A percentile compares a stretch with the other conserved stretches of the same genome.
phyloP scores from a whole-genome alignment of 2,888 invertebrate genomes.

The Tenodera sinensis region DNA sequence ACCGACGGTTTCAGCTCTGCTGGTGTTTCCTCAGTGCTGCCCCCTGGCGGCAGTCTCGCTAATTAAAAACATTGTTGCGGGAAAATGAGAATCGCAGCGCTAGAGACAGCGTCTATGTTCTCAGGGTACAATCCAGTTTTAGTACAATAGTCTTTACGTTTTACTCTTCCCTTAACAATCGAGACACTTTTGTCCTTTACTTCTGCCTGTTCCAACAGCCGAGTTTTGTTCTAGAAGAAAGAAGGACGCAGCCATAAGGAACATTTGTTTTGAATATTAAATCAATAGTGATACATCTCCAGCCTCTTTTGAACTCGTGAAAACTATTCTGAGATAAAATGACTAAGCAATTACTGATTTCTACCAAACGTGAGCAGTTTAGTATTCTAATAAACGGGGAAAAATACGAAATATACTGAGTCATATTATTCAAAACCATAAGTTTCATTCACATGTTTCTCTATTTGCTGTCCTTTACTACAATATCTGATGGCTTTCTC shows the following conservation, averaged over 20 bases:
- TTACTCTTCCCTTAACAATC: background rate
- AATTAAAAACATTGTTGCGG: slow-evolving; percentile 49
- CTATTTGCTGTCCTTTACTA: too few species aligned
- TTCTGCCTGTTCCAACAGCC: background rate
- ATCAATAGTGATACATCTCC: background rate
- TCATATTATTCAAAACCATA: too few species aligned
- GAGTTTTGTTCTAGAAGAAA: background rate
- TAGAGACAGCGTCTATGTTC: background rate
- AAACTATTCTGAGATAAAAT: too few species aligned
- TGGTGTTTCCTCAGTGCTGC: slow-evolving; percentile 27
- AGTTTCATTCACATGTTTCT: too few species aligned
- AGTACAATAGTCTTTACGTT: background rate
- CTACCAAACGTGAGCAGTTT: too few species aligned
- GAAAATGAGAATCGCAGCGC: slow-evolving; percentile 28
- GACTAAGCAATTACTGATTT: too few species aligned
- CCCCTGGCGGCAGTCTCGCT: slow-evolving; percentile 44
- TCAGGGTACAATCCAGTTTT: background rate
- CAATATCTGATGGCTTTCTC: too few species aligned
- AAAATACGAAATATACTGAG: too few species aligned
- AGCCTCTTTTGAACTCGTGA: too few species aligned
- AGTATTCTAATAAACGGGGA: too few species aligned
- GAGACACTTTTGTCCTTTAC: background rate
- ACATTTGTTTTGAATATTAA: background rate
- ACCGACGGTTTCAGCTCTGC: slow-evolving; percentile 19
- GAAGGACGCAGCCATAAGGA: background rate